These are phyloP conservation scores for Melanocharis versteri DNA, from an alignment of 2,113 vertebrate genomes.

Conservation along the genomic window DNA sequence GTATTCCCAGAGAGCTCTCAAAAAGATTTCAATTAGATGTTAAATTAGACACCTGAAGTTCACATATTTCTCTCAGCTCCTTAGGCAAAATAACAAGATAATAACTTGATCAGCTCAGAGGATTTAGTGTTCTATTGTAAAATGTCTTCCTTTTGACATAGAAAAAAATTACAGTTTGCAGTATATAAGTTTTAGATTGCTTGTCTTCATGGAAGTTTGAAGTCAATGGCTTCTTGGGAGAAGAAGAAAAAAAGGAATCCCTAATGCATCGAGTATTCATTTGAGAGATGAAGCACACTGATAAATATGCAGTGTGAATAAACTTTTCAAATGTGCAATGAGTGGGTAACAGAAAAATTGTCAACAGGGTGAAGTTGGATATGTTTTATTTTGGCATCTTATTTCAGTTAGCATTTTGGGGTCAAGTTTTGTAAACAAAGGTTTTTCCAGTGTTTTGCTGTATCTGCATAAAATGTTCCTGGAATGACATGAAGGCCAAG, in stretches of 20 bases:
- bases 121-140: conserved; percentile 2
- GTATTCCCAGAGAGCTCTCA: conserved; percentile 59
- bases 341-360: background rate
- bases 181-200: background rate
- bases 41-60: conserved; percentile 75
- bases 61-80: conserved; percentile 66
- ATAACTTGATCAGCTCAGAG: conserved; percentile 68
- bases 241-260: background rate
- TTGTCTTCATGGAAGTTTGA: background rate
- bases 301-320: background rate
- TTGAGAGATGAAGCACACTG: background rate
- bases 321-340: background rate
- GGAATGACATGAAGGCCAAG: background rate
- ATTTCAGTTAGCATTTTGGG: background rate
- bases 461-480: background rate
- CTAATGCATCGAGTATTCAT: background rate
- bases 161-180: conserved; percentile 60
- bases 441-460: background rate
- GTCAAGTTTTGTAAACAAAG: background rate
- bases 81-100: conserved; percentile 74
- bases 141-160: conserved; percentile 59
- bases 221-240: conserved; percentile 20
- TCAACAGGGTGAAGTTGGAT: background rate
- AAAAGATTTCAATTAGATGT: conserved; percentile 73
- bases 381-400: background rate